Base-by-base conservation (phyloP, 2,888 invertebrate species). In the Leptura quadrifasciata region DNA sequence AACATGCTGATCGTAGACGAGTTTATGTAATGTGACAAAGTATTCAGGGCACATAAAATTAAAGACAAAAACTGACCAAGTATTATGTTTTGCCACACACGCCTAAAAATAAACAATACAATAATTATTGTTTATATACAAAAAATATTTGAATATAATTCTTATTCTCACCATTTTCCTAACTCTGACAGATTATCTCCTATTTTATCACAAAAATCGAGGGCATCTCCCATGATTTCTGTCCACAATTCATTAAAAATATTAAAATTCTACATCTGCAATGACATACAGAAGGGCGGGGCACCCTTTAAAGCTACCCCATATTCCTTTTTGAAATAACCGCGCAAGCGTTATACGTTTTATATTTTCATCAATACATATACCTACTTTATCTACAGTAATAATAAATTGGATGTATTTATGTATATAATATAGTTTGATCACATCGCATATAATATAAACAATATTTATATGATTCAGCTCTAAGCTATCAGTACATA, bases 11-110 rank as follows among this genome's bases (percentile, higher is more conserved):
- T 93, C 79, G 93, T 92, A 77, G 92, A 91, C 83, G 93, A 92
- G 85, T 94, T 94, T 68, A 95, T 91, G 79, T 93, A 89, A 82
- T 95, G 94, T 78, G 94, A 94, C 81, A 94, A 89, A 69, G 94
- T 92, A 85, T 94, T 96, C 86, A 95, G 95, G 60, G 94, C 93
- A 89, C 95, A 95, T 68, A 96, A 88, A 76, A 96, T 90, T 63
- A 96, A 85, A 0, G 96, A 96, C 81, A 96, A 89, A 74, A 94
- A 90, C 90, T 96, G 96, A 17, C 94, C 94, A 84, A 94, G 88
- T 83, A 94, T 90, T 86, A 95, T 93, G 80, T 93, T 92, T 82
- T 93, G 92, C 94, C 94, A 94, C 81, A 94, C 92, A 84, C 92
- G 91, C 94, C 94, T 94, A 17, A 52, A 65, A 65, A 65, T 17